These are phyloP conservation scores for Dryobota labecula DNA, from an alignment of 2,888 invertebrate species.

Conservation along the genomic window DNA sequence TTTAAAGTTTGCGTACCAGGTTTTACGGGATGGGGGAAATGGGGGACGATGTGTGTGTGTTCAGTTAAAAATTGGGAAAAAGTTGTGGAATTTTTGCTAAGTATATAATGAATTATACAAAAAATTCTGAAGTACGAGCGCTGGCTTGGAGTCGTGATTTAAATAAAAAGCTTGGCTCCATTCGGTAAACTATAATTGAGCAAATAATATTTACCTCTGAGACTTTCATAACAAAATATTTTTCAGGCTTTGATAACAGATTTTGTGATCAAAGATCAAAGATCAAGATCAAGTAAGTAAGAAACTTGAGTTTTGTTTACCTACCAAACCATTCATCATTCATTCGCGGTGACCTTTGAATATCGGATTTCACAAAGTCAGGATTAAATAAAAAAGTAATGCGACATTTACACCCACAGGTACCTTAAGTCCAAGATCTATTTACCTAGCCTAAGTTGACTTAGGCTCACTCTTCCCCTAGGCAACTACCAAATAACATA, in stretches of 20 bases:
- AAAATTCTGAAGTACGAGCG: not conserved
- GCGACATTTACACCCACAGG: not conserved
- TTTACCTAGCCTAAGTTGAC: constrained; percentile 37
- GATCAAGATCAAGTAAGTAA: no score
- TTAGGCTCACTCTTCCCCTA: constrained; percentile 21
- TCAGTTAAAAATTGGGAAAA: constrained; percentile 39
- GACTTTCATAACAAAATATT: not conserved
- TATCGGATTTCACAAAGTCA: not conserved
- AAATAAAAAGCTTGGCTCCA: not conserved
- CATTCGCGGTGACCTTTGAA: not conserved
- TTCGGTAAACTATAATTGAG: not conserved
- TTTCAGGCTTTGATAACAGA: not conserved
- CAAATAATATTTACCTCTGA: not conserved
- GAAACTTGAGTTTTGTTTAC: not conserved
- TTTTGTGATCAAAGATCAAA: not conserved
- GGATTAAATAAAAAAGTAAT: not conserved
- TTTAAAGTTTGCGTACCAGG: constrained; percentile 53
- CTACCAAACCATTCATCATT: not conserved
- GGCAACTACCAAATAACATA: constrained; percentile 25
- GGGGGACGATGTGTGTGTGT: constrained; percentile 17
- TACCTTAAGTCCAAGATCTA: not conserved
- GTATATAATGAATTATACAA: constrained; percentile 14
- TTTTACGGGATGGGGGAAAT: constrained; percentile 27
- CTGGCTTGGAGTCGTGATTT: not conserved
- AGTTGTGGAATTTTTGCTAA: constrained; percentile 5